Percentiles rank a stretch among this genome's conserved stretches.
phyloP scores from a whole-genome alignment of 2,797 vertebrate species.

The Molossus molossus region DNA sequence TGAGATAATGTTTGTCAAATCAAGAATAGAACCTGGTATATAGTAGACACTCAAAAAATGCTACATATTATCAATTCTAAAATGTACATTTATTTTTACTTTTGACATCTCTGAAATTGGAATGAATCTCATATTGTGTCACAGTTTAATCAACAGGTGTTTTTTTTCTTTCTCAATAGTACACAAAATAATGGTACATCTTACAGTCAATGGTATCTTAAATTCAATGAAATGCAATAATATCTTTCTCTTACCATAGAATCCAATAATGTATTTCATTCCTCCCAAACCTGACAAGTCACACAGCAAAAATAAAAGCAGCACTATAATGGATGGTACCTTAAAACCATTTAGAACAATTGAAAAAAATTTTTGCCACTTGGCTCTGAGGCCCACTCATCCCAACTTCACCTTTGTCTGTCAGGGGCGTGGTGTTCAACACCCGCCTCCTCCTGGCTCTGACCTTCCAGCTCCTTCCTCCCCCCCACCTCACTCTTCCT shows the following conservation, averaged over 20 bases:
- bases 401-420: no score
- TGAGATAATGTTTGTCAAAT: constrained; percentile 58
- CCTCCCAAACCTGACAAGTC: constrained; percentile 28
- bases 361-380: constrained; percentile 4
- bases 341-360: constrained; percentile 37
- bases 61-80: neutral
- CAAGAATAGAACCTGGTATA: neutral
- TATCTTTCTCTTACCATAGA: constrained; percentile 5
- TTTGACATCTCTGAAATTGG: constrained; percentile 50
- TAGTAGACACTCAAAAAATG: neutral
- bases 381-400: no score
- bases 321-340: neutral
- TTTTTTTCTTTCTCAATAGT: neutral
- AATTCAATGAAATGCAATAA: constrained; percentile 15
- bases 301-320: constrained; percentile 53
- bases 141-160: neutral
- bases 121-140: neutral
- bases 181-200: constrained; percentile 2
- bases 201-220: neutral
- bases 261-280: constrained; percentile 54
- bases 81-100: constrained; percentile 17
- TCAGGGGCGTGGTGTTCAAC: no score
- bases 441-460: no score
- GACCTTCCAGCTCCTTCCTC: no score
- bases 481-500: no score